Conservation (phyloP, 2,888 invertebrate genomes). For the Leptopilina myrica region DNA sequence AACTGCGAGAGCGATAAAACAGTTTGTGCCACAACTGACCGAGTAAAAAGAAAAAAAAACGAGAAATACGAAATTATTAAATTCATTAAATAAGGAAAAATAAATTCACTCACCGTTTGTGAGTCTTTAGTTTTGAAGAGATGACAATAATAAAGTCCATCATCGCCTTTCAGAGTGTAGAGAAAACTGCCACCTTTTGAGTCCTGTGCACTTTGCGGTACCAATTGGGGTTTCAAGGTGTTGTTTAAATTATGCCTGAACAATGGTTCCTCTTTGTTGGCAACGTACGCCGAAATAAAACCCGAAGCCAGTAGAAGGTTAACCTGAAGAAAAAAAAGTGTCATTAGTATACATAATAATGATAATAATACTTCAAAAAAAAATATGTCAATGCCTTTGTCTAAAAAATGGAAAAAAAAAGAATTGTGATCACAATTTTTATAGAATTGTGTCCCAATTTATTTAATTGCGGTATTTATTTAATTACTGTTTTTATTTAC, state of each 20-base stretch:
- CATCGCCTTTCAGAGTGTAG: slow-evolving; percentile 85
- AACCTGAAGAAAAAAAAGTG: slow-evolving; percentile 77
- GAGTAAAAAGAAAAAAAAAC: too few species aligned
- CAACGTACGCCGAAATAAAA: slow-evolving; percentile 68
- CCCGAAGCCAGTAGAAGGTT: slow-evolving; percentile 86
- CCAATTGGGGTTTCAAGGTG: slow-evolving; percentile 69
- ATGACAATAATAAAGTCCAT: slow-evolving; percentile 86
- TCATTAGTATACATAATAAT: background rate
- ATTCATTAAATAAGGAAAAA: background rate
- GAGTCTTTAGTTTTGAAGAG: slow-evolving; percentile 83
- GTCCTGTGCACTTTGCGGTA: slow-evolving; percentile 79
- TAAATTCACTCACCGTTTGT: slow-evolving; percentile 82
- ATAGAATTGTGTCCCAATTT: too few species aligned
- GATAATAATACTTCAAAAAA: slow-evolving; percentile 1
- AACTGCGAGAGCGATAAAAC: too few species aligned
- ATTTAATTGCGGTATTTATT: too few species aligned
- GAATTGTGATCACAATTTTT: background rate
- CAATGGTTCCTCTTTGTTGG: slow-evolving; percentile 67
- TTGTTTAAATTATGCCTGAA: slow-evolving; percentile 70
- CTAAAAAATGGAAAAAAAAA: background rate
- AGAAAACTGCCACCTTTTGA: slow-evolving; percentile 81
- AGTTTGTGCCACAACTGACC: too few species aligned
- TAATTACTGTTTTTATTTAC: too few species aligned
- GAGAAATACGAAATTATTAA: too few species aligned
- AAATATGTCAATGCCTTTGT: background rate